Evolutionary conservation across 1,140 invertebrate genomes (phyloP).

Genomic region (Lycorma delicatula): DNA sequence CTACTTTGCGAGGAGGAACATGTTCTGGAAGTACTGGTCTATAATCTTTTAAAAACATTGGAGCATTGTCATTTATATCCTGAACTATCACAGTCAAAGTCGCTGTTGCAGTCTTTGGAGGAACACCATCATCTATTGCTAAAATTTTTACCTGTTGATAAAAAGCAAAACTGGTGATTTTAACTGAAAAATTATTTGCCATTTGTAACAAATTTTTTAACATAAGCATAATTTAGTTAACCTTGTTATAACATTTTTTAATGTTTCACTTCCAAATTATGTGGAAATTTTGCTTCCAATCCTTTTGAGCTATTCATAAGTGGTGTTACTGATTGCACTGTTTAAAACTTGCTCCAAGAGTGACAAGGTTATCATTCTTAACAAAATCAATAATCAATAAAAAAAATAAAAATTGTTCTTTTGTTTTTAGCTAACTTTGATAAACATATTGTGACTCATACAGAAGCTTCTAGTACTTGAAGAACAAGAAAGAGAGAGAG

Average conservation of each 20-base stretch:
- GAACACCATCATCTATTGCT: conserved; percentile 89
- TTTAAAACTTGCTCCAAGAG: too few species aligned
- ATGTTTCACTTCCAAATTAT: neutral
- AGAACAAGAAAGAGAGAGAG: too few species aligned
- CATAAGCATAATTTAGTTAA: neutral
- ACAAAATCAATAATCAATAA: too few species aligned
- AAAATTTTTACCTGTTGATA: conserved; percentile 73
- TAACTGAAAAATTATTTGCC: neutral
- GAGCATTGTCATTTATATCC: conserved; percentile 94
- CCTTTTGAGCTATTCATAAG: too few species aligned
- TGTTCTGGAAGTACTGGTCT: conserved; percentile 87
- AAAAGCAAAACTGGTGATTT: conserved; percentile 4
- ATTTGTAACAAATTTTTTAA: neutral
- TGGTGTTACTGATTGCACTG: too few species aligned
- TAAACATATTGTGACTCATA: too few species aligned
- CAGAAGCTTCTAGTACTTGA: too few species aligned
- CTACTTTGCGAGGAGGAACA: conserved; percentile 76
- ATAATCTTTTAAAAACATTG: conserved; percentile 85
- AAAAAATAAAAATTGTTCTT: too few species aligned
- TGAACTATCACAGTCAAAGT: conserved; percentile 90
- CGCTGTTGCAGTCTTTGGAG: conserved; percentile 89
- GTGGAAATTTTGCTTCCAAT: too few species aligned
- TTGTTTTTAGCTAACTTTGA: too few species aligned
- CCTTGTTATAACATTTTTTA: neutral
- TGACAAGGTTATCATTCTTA: too few species aligned